Base-by-base conservation (phyloP, 2,888 invertebrate species). In the Criorhina ranunculi region DNA sequence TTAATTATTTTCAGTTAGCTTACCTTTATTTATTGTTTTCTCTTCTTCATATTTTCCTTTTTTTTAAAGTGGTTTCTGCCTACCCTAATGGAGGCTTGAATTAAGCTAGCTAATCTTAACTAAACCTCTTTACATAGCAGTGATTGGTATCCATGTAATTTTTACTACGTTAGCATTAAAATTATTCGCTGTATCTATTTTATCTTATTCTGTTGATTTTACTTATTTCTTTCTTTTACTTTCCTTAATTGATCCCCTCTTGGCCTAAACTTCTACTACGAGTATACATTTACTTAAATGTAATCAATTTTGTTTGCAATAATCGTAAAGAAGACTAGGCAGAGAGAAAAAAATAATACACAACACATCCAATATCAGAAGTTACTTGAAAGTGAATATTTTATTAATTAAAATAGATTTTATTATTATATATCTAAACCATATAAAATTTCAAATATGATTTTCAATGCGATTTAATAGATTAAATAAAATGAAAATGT, bases 381-480 rank as follows among this genome's bases (percentile, higher is more conserved):
- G 49, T 72, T 72, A 78, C 46, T 67, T 67, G 42, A 75, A 75
- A 79, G 17, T 75, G 19, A 72, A 64, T 78, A 66, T 59, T 69
- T 80, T 46, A 81, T 37, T 75, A 15, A 73, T 42, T 62, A 57
- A 78, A 62, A 11, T 79, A 75, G 73, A 29, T 24, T 81, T 73
- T 67, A 75, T 59, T 49, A 83, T 67, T 67, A 60, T 77, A 57
- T 76, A 77, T 70, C 42, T 51, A 35, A 42, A 62, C 19, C 37
- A 77, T 33, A 51, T 37, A 57, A 60, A 70, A 46, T 37, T n/a
- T n/a, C n/a, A n/a, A 81, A 44, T 72, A 66, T 72, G 19, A 78
- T 83, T 83, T 83, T 64, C 73, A 83, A 55, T 78, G 59, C 60
- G 77, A 77, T 60, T 69, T 66, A 73, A 66, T 62, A 82, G 66